Percentiles rank a stretch among this genome's conserved stretches.
Evolutionary conservation across 2,113 vertebrate genomes (phyloP).

Genomic region (Onychorhynchus coronatus): DNA sequence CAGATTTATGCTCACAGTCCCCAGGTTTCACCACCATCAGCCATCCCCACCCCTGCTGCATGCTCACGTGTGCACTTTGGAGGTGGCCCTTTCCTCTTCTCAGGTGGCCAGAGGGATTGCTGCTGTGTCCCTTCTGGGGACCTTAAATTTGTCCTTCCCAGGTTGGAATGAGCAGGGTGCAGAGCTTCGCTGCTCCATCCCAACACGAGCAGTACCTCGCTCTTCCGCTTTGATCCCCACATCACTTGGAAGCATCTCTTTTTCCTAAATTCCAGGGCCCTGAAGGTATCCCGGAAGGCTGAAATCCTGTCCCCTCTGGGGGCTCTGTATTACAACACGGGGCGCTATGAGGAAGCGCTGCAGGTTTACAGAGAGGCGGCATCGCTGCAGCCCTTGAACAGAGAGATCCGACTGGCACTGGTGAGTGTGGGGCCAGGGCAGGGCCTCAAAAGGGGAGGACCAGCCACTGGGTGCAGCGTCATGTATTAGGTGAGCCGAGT

Average conservation of each 20-base stretch:
- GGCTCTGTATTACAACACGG: slow-evolving; percentile 95
- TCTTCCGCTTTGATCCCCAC: not conserved
- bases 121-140: not conserved
- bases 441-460: fast-evolving
- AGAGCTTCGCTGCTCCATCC: not conserved
- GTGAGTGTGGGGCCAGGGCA: slow-evolving; percentile 68
- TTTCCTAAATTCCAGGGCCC: slow-evolving; percentile 73
- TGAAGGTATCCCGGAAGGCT: slow-evolving; percentile 84
- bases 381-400: slow-evolving; percentile 80
- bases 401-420: slow-evolving; percentile 87
- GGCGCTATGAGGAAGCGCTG: slow-evolving; percentile 85
- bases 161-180: not conserved
- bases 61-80: fast-evolving
- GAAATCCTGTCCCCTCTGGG: slow-evolving; percentile 90
- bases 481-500: not conserved
- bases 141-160: not conserved
- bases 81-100: not conserved
- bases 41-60: not conserved
- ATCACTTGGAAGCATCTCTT: not conserved
- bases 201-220: fast-evolving
- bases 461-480: not conserved
- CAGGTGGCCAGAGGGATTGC: not conserved
- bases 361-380: slow-evolving; percentile 87
- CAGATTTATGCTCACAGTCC: not conserved
- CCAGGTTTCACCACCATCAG: not conserved